Evolutionary conservation across 35 echinoderm and acorn worm genomes (phyloP).

Genomic region (Ophioderma brevispina): DNA sequence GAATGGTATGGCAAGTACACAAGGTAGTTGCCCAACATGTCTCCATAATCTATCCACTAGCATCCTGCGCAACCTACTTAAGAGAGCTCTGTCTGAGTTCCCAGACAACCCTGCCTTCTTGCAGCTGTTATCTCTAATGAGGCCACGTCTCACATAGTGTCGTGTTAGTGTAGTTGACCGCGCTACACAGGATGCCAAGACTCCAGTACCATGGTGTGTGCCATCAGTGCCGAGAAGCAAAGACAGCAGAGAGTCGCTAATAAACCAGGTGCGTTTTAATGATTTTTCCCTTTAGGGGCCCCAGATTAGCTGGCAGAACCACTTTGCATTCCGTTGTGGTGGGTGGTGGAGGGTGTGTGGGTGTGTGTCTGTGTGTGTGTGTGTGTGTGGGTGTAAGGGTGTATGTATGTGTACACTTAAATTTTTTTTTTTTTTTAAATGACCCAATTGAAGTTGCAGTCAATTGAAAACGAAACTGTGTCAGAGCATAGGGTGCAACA

Average conservation of each 20-base stretch:
- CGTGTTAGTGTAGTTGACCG: constrained; percentile 81
- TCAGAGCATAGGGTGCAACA: too few relatives aligned
- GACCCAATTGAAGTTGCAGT: too few relatives aligned
- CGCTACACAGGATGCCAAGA: constrained; percentile 11
- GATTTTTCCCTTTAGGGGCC: too few relatives aligned
- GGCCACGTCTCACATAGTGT: constrained; percentile 66
- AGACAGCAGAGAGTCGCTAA: constrained; percentile 18
- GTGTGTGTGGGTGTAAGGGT: too few relatives aligned
- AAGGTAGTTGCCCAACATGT: constrained; percentile 62
- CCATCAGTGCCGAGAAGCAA: constrained; percentile 61
- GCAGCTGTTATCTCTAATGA: constrained; percentile 61
- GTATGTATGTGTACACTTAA: too few relatives aligned
- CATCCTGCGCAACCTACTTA: constrained; percentile 55
- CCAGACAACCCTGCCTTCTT: constrained; percentile 66
- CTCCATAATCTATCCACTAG: constrained; percentile 52
- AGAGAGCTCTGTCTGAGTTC: constrained; percentile 70
- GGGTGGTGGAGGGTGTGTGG: too few relatives aligned
- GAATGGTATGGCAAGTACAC: constrained; percentile 58
- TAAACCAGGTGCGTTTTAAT: neutral
- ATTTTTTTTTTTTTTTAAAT: too few relatives aligned
- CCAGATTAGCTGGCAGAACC: too few relatives aligned
- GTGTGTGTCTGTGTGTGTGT: too few relatives aligned
- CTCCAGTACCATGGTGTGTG: constrained; percentile 75
- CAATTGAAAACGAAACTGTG: too few relatives aligned
- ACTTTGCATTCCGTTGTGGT: too few relatives aligned